These are phyloP conservation scores for Hesperophylax magnus DNA, from an alignment of 1,140 invertebrate genomes.

Conservation along the genomic window DNA sequence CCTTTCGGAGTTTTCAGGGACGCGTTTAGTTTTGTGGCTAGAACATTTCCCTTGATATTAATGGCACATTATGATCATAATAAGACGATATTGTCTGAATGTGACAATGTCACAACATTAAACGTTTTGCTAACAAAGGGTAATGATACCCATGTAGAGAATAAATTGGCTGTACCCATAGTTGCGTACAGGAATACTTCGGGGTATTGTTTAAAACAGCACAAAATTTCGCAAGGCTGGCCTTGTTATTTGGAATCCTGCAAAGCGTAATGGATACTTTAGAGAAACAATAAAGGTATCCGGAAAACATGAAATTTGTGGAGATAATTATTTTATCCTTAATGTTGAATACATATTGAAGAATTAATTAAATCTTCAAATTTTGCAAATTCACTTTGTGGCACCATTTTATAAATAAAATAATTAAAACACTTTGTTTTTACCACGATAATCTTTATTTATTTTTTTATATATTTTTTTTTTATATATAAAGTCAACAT, in stretches of 20 bases:
- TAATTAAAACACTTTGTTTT: too few species aligned
- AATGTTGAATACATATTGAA: too few species aligned
- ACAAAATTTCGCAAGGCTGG: neutral
- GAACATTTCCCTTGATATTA: slow-evolving; percentile 12
- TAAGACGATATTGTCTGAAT: neutral
- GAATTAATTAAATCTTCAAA: too few species aligned
- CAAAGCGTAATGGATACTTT: slow-evolving; percentile 1
- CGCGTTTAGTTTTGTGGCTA: neutral
- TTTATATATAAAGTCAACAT: too few species aligned
- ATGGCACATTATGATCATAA: slow-evolving; percentile 15
- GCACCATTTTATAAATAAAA: too few species aligned
- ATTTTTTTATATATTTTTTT: too few species aligned
- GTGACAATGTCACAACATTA: slow-evolving; percentile 17
- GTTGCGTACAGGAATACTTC: slow-evolving; percentile 3
- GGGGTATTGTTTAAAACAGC: neutral
- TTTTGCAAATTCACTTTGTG: too few species aligned
- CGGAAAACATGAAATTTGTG: too few species aligned
- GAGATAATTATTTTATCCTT: too few species aligned
- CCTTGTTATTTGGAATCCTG: neutral
- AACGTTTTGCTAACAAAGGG: slow-evolving; percentile 25
- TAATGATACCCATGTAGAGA: slow-evolving; percentile 30
- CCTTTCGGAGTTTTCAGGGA: neutral
- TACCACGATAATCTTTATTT: too few species aligned
- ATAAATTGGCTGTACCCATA: slow-evolving; percentile 16
- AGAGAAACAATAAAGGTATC: too few species aligned